Conservation (phyloP, 1,140 invertebrate genomes). For the Diabrotica undecimpunctata region DNA sequence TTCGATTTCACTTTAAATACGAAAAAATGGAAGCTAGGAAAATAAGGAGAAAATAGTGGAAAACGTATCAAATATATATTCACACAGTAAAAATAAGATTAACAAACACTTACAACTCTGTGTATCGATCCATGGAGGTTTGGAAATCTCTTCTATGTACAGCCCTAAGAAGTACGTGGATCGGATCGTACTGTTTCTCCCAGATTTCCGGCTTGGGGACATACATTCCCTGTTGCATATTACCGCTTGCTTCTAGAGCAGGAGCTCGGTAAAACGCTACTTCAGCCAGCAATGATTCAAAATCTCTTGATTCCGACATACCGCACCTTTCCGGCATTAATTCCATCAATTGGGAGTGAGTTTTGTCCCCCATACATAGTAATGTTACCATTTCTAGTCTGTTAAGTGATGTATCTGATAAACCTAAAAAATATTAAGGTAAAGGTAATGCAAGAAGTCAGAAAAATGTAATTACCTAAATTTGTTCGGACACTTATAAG, state of each 20-base stretch:
- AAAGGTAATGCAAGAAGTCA: background rate
- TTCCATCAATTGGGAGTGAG: slow-evolving; percentile 91
- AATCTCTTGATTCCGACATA: slow-evolving; percentile 83
- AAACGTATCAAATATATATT: too few species aligned
- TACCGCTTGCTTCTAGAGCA: slow-evolving; percentile 68
- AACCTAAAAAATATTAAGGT: slow-evolving; percentile 39
- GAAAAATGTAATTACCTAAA: slow-evolving; percentile 59
- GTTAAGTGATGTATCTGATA: slow-evolving; percentile 53
- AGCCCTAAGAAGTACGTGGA: slow-evolving; percentile 85
- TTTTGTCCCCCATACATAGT: slow-evolving; percentile 89
- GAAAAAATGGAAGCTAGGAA: too few species aligned
- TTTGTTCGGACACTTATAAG: slow-evolving; percentile 88
- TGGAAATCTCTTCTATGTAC: slow-evolving; percentile 92
- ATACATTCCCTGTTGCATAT: slow-evolving; percentile 91
- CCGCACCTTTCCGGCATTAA: slow-evolving; percentile 93
- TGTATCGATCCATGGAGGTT: slow-evolving; percentile 86
- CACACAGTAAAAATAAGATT: slow-evolving; percentile 1
- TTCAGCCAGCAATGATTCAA: slow-evolving; percentile 79
- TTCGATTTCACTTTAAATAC: too few species aligned
- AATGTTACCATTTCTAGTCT: slow-evolving; percentile 90
- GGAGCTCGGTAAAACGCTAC: slow-evolving; percentile 76
- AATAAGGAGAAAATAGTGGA: too few species aligned
- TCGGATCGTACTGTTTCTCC: slow-evolving; percentile 90
- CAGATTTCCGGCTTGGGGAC: slow-evolving; percentile 84
- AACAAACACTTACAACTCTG: slow-evolving; percentile 68